Evolutionary conservation across 2,797 vertebrate species (phyloP).

Genomic region (Diceros bicornis): DNA sequence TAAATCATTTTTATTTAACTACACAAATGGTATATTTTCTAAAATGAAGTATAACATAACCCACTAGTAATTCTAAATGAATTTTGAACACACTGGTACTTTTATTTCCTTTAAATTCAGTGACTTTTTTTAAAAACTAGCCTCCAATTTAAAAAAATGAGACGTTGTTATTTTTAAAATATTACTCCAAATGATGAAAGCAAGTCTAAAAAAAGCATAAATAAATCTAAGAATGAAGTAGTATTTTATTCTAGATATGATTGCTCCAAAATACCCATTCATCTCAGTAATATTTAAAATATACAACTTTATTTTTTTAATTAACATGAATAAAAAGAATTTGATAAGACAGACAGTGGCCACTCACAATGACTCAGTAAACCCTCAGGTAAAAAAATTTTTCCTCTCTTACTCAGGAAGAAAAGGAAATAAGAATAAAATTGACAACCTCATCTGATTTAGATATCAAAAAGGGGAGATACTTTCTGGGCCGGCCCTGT

Average conservation of each 20-base stretch:
- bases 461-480: constrained; percentile 21
- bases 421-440: constrained; percentile 23
- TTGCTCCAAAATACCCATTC: constrained; percentile 38
- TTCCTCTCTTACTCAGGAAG: background rate
- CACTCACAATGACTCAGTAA: constrained; percentile 52
- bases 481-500: too few species aligned
- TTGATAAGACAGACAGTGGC: background rate
- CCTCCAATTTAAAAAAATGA: constrained; percentile 42
- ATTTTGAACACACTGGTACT: constrained; percentile 9
- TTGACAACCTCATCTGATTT: background rate
- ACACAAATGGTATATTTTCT: constrained; percentile 5
- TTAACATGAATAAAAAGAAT: constrained; percentile 50
- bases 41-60: constrained; percentile 63
- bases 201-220: constrained; percentile 49
- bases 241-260: constrained; percentile 32
- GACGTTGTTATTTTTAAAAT: constrained; percentile 30
- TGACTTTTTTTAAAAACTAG: constrained; percentile 57
- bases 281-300: constrained; percentile 62
- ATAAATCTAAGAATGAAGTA: constrained; percentile 42
- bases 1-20: constrained; percentile 49
- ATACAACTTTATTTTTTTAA: constrained; percentile 10
- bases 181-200: constrained; percentile 51
- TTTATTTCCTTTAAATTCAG: constrained; percentile 63
- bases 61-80: constrained; percentile 51
- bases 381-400: background rate